Evolutionary conservation across 92 coral and sea anemone genomes (phyloP), one percentile per base, ranked within the genome.

Genomic region (Siderastrea siderea): DNA sequence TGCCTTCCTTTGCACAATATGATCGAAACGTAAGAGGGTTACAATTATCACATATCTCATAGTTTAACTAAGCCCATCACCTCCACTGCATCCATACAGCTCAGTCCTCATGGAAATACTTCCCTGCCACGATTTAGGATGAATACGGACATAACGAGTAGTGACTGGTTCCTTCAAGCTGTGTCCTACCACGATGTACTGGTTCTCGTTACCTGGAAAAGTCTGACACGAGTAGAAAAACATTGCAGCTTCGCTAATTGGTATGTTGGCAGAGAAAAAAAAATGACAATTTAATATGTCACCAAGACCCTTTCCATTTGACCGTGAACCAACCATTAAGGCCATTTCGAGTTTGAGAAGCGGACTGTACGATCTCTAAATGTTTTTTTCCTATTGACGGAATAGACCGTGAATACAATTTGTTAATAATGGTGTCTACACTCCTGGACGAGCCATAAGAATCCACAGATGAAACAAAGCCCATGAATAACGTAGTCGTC

Each of bases 71-170:
- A 19, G 38, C 38, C 38, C 38, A 26, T 67, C 19, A 67, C 71
- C 71, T 17, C 45, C 47, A 9, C 7, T 8, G 47, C 71, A 67
- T 17, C 71, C 71, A 44, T 67, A 67, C 2, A 67, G 10, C 44
- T 67, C 71, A 10, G 71, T 47, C 19, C 71, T 67, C 71, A 67
- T 67, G 19, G 71, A 67, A 9, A 67, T 67, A 4, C 7, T 3
- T 10, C 5, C 71, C 3, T 4, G 14, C 71, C 71, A 67, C 19
- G 71, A 3, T 1, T 14, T 17, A 2, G 71, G 71, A n/a, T 17
- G 71, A n/a, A 67, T 67, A 15, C 71, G 71, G 7, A 67, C 19
- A n/a, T 67, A 67, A 67, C 71, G 71, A 3, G 71, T 17, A 17
- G 3, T 17, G 44, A 67, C 19, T 3, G 45, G 45, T 67, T 67